phyloP scores from a whole-genome alignment of 1,140 invertebrate genomes.

The Delia radicum region DNA sequence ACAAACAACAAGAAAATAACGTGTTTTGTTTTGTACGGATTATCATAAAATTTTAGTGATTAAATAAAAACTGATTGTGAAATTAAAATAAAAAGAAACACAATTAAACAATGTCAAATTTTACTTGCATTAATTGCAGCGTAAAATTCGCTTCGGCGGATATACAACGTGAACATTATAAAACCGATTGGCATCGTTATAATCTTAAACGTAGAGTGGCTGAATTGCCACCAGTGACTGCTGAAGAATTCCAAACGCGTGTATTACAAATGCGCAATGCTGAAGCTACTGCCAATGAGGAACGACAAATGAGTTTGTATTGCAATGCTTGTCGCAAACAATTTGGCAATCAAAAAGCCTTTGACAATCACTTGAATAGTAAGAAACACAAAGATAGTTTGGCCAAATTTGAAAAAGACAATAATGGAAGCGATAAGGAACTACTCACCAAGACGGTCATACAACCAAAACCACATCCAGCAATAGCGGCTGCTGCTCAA shows the following conservation, averaged over 20 bases:
- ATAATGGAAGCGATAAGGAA: slow-evolving; percentile 38
- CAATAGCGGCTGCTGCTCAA: slow-evolving; percentile 44
- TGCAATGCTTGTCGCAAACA: slow-evolving; percentile 85
- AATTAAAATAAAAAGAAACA: neutral
- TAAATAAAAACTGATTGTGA: neutral
- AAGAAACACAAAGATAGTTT: slow-evolving; percentile 84
- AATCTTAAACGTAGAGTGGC: slow-evolving; percentile 95
- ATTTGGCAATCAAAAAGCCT: slow-evolving; percentile 82
- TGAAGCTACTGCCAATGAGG: slow-evolving; percentile 55
- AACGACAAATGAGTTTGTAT: slow-evolving; percentile 59
- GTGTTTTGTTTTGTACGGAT: slow-evolving; percentile 56
- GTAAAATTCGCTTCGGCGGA: slow-evolving; percentile 80
- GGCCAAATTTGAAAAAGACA: slow-evolving; percentile 57
- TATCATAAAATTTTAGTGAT: slow-evolving; percentile 73
- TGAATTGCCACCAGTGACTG: slow-evolving; percentile 77
- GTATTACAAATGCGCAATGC: slow-evolving; percentile 66
- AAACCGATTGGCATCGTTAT: slow-evolving; percentile 94
- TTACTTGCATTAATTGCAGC: slow-evolving; percentile 88
- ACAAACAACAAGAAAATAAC: neutral
- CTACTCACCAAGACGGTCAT: slow-evolving; percentile 42
- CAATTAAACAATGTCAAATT: slow-evolving; percentile 47
- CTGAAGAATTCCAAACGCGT: slow-evolving; percentile 78
- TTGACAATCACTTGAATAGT: slow-evolving; percentile 87
- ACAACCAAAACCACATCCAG: slow-evolving; percentile 45
- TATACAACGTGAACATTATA: slow-evolving; percentile 85